These are phyloP conservation scores for Otus sunia DNA, from an alignment of 2,113 vertebrate species.

Conservation along the genomic window DNA sequence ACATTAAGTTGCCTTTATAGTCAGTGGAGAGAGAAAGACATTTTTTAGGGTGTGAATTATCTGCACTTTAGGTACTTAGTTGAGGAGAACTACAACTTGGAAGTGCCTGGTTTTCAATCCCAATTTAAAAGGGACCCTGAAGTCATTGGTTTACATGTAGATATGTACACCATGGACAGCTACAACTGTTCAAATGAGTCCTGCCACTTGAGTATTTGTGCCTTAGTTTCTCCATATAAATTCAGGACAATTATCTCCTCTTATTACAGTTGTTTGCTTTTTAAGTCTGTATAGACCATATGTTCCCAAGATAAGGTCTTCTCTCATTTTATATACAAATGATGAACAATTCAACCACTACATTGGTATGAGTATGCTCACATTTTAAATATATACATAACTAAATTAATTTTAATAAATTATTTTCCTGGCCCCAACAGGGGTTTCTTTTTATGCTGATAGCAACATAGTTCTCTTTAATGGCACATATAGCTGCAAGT, in stretches of 20 bases:
- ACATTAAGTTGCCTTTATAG: background rate
- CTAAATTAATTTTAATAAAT: background rate
- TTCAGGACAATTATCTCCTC: background rate
- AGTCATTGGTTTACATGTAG: background rate
- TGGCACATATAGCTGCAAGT: background rate
- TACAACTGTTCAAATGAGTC: background rate
- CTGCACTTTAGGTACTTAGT: background rate
- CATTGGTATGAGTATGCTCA: background rate
- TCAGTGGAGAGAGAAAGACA: background rate
- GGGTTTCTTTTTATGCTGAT: accelerated
- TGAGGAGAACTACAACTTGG: background rate
- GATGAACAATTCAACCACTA: background rate
- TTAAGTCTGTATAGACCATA: background rate
- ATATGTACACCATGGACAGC: background rate
- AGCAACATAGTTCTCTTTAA: background rate
- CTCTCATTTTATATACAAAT: background rate
- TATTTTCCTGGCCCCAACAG: background rate
- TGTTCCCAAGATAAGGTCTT: background rate
- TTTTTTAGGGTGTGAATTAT: background rate
- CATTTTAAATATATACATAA: background rate
- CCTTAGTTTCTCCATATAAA: background rate
- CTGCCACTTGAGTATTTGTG: background rate
- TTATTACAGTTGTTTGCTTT: background rate
- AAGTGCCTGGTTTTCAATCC: background rate
- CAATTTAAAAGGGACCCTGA: background rate